phyloP scores from a whole-genome alignment of 1,140 invertebrate genomes.

The Danaus plexippus region DNA sequence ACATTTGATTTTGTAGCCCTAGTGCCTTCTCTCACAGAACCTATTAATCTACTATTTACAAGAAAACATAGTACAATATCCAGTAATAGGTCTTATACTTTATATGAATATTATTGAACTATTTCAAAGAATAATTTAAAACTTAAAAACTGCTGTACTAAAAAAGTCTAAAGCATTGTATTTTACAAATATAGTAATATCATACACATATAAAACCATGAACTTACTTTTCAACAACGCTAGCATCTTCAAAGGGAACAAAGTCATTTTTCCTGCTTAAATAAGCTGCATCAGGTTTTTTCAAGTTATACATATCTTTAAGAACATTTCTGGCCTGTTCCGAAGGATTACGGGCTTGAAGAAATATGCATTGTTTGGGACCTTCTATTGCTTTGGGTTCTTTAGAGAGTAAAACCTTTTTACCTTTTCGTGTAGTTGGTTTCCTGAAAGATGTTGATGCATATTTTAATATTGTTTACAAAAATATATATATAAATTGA shows the following conservation, averaged over 20 bases:
- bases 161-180: too few species aligned
- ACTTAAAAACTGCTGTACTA: too few species aligned
- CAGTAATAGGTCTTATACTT: too few species aligned
- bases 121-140: too few species aligned
- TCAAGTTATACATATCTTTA: conserved; percentile 91
- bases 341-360: conserved; percentile 89
- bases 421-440: conserved; percentile 90
- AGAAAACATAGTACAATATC: too few species aligned
- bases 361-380: conserved; percentile 86
- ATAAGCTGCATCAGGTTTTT: conserved; percentile 87
- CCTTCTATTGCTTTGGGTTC: conserved; percentile 94
- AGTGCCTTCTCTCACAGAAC: too few species aligned
- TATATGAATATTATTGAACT: too few species aligned
- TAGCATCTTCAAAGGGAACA: conserved; percentile 88
- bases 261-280: conserved; percentile 88
- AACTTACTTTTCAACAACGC: conserved; percentile 82
- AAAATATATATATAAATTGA: background rate
- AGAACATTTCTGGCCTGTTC: conserved; percentile 81
- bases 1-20: too few species aligned
- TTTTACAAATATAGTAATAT: background rate
- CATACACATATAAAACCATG: conserved; percentile 3
- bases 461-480: background rate
- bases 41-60: too few species aligned
- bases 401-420: conserved; percentile 83
- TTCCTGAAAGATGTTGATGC: conserved; percentile 76